Conservation (phyloP, 64 coral and sea anemone genomes). For the Montipora cactus region DNA sequence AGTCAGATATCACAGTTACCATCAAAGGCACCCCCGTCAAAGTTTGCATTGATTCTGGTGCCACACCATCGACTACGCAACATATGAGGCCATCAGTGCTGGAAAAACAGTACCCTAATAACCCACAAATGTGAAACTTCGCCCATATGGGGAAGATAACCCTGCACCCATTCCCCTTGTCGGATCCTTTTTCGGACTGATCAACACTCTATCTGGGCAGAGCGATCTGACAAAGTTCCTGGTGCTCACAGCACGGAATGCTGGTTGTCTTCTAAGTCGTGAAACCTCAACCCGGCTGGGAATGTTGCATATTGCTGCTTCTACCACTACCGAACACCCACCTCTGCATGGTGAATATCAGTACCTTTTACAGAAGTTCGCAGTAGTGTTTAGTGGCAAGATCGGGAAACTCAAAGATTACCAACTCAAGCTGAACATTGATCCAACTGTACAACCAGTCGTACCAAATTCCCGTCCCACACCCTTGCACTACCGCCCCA, state of each 20-base stretch:
- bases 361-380: conserved; percentile 29
- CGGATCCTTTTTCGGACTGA: conserved; percentile 9
- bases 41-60: no score
- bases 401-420: conserved; percentile 11
- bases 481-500: neutral
- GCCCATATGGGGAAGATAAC: neutral
- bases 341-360: conserved; percentile 6
- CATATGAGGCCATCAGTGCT: no score
- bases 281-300: conserved; percentile 30
- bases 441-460: conserved; percentile 15
- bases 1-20: no score
- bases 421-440: conserved; percentile 2
- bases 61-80: no score
- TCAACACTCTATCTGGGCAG: conserved; percentile 18
- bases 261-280: conserved; percentile 38
- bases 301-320: conserved; percentile 16
- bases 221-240: conserved; percentile 2
- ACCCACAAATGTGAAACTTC: no score
- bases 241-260: conserved; percentile 26
- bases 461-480: neutral
- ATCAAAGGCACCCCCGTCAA: no score
- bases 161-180: conserved; percentile 1
- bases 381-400: conserved; percentile 8
- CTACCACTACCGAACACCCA: conserved; percentile 27
- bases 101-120: no score